These are phyloP conservation scores for Alligator sinensis DNA, from an alignment of 2,113 vertebrate species.

Conservation along the genomic window DNA sequence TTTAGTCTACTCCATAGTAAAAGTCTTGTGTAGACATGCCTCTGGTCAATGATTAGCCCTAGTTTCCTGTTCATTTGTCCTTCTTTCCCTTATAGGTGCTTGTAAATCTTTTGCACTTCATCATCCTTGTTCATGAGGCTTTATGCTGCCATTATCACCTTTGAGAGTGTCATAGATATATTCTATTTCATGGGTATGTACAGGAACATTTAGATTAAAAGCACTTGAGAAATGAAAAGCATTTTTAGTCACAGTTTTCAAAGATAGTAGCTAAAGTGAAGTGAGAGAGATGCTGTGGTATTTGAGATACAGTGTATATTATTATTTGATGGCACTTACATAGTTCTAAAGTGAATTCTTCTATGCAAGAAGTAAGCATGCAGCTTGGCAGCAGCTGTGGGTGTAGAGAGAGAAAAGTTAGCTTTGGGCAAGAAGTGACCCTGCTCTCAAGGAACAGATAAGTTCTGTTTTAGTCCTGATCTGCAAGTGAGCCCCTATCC, in stretches of 20 bases:
- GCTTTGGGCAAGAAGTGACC: neutral
- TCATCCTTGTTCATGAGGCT: neutral
- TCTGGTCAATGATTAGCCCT: no score
- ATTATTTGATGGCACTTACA: neutral
- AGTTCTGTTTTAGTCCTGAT: neutral
- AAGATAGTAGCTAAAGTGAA: neutral
- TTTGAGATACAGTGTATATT: neutral
- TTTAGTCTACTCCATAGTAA: no score
- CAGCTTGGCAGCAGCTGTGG: neutral
- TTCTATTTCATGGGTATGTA: neutral
- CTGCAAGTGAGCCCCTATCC: neutral
- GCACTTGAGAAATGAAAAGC: neutral
- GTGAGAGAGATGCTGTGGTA: neutral
- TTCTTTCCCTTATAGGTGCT: neutral
- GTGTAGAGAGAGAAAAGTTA: neutral
- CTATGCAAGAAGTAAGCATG: neutral
- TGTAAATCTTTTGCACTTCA: neutral
- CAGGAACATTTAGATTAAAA: neutral
- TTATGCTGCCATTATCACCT: neutral
- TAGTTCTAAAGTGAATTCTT: neutral
- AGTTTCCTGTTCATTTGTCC: neutral
- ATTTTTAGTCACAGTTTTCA: neutral
- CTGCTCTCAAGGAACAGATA: neutral
- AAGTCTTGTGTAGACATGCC: no score
- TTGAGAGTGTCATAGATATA: neutral